Base-by-base conservation (phyloP, 2,113 vertebrate genomes). In the Physeter macrocephalus region DNA sequence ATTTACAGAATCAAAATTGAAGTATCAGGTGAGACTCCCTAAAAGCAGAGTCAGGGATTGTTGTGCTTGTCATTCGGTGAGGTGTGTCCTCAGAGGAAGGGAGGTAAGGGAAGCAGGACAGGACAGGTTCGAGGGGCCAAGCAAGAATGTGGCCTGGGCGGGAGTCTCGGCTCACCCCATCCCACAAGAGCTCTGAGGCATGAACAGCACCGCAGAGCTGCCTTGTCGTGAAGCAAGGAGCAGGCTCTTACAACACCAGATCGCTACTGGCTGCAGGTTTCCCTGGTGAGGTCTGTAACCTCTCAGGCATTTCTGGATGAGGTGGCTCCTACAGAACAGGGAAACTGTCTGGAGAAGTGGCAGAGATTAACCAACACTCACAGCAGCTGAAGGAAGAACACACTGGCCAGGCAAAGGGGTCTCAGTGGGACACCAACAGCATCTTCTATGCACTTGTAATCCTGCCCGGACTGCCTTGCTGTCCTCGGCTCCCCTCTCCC, bases 401-500 rank as follows among this genome's bases (percentile, higher is more conserved):
- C 11, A 27, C 3, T 52, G 10, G 31, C 34, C 23, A 21, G 43
- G 27, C 27, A 43, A 29, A 88, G 43, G 39, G 31, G 8, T 14
- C 39, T 83, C 34, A 34, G 2, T 34, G 15, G 21, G 23, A 6
- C 23, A 52, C 5, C 77, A 59, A 6, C 8, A 88, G 14, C 2
- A 18, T 75, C 41, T 41, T 52, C 14, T 29, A 6, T 31, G 72
- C 31, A 66, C 41, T 66, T 21, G n/a, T n/a, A 92, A 74, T 64
- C 52, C 59, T 46, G 0, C 15, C 3, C 5, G 27, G 59, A 34
- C 1, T 3, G 3, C 6, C 7, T 14, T n/a, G 25, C 1, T 6
- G 10, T 54, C 49, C 59, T 94, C 74, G 85, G 41, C 8, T 66
- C 34, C 3, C 27, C 7, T 46, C 21, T 0, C 0, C 17, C 29